A percentile compares a stretch with the other conserved stretches of the same genome.
Conservation (phyloP, 1,140 invertebrate genomes). For the Pseudomyrmex pallidus region DNA sequence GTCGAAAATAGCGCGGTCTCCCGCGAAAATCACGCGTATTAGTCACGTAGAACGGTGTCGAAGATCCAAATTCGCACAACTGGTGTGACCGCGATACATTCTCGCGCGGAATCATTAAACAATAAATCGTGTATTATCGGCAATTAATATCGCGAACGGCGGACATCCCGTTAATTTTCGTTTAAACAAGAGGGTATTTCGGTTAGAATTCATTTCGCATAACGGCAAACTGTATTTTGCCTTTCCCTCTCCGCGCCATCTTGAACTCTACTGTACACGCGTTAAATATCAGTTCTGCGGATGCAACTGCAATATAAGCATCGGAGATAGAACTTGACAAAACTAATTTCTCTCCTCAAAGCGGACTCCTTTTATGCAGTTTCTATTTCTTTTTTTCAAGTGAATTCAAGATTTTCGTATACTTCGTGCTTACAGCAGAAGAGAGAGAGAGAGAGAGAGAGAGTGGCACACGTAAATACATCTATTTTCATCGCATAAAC, state of each 20-base stretch:
- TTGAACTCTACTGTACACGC: conserved; percentile 25
- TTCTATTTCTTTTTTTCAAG: conserved; percentile 45
- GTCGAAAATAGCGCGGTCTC: conserved; percentile 9
- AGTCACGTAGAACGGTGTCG: background rate
- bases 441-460: background rate
- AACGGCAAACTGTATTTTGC: conserved; percentile 43
- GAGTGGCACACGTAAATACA: background rate
- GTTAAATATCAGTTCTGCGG: conserved; percentile 42
- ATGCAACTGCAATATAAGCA: conserved; percentile 46
- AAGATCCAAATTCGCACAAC: conserved; percentile 18
- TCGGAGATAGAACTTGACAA: conserved; percentile 49
- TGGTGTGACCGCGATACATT: background rate
- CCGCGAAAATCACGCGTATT: conserved; percentile 14
- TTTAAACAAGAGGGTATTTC: conserved; percentile 44
- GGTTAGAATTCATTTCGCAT: conserved; percentile 24
- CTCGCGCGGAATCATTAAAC: conserved; percentile 28
- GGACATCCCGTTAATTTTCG: conserved; percentile 46
- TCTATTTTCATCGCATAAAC: conserved; percentile 33
- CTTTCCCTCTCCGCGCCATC: conserved; percentile 3
- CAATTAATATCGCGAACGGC: conserved; percentile 44
- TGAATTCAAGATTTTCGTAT: conserved; percentile 46
- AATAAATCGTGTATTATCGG: conserved; percentile 40
- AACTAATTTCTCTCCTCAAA: conserved; percentile 57
- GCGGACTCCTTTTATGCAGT: conserved; percentile 40
- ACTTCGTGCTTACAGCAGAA: background rate